These are phyloP conservation scores for Adelognathus sp. DNA, from an alignment of 2,888 invertebrate genomes.

Conservation along the genomic window DNA sequence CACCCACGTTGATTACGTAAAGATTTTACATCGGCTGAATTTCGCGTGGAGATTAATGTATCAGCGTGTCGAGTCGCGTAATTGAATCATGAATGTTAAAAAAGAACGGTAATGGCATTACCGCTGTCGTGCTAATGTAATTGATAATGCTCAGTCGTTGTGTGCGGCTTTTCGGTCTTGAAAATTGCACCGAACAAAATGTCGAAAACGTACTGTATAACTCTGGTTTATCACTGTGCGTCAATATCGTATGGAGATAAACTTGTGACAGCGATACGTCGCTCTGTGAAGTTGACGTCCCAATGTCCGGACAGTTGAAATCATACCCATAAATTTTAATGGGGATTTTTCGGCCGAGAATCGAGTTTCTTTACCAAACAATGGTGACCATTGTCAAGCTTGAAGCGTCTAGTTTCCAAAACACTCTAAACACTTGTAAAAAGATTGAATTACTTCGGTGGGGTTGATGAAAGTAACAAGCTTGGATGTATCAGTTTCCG, in stretches of 20 bases:
- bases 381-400: too few relatives aligned
- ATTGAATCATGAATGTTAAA: slow-evolving; percentile 35
- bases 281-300: too few relatives aligned
- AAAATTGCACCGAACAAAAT: not conserved
- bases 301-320: too few relatives aligned
- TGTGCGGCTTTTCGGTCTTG: not conserved
- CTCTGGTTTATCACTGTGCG: too few relatives aligned
- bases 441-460: too few relatives aligned
- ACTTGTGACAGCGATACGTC: not conserved
- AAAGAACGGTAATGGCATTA: not conserved
- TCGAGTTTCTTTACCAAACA: too few relatives aligned
- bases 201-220: not conserved
- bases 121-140: not conserved
- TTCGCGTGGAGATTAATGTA: slow-evolving; percentile 29
- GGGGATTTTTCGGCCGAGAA: too few relatives aligned
- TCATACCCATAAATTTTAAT: too few relatives aligned
- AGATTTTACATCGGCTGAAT: slow-evolving; percentile 39
- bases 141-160: not conserved
- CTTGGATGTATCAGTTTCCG: too few relatives aligned
- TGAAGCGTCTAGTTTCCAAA: too few relatives aligned
- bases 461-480: too few relatives aligned
- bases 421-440: too few relatives aligned
- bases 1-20: not conserved
- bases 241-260: not conserved
- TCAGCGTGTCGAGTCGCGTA: slow-evolving; percentile 24